Conservation (phyloP, 2,888 invertebrate species). For the Sturmia bella region DNA sequence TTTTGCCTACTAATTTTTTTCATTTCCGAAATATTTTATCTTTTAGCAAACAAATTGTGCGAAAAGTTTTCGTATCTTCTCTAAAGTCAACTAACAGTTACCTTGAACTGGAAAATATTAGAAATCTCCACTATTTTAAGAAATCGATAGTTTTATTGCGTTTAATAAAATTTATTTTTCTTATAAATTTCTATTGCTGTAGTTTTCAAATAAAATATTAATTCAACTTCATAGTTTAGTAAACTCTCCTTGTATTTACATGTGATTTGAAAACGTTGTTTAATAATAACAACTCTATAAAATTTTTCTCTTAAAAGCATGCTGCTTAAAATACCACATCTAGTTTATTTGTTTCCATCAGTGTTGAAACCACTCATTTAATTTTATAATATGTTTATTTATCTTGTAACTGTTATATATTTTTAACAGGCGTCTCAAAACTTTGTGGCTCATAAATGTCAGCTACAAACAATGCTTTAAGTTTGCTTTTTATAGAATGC, state of each 20-base stretch:
- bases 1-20: conserved; percentile 6
- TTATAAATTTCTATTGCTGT: too few relatives aligned
- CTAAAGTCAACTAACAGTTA: too few relatives aligned
- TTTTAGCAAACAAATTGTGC: too few relatives aligned
- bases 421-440: conserved; percentile 64
- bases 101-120: too few relatives aligned
- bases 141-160: too few relatives aligned
- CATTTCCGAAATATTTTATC: too few relatives aligned
- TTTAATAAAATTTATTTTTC: too few relatives aligned
- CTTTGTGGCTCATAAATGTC: conserved; percentile 64
- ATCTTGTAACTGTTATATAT: conserved; percentile 55
- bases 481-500: conserved; percentile 1
- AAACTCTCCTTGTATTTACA: too few relatives aligned
- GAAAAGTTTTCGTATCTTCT: too few relatives aligned
- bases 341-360: neutral
- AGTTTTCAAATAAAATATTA: too few relatives aligned
- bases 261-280: neutral
- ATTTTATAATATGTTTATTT: conserved; percentile 38
- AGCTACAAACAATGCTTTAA: conserved; percentile 37
- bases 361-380: neutral
- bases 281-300: neutral
- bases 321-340: neutral
- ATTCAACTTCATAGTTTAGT: too few relatives aligned
- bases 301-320: neutral
- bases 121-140: too few relatives aligned